Conservation (phyloP, 2,888 invertebrate species). For the Cheilosia impressa region DNA sequence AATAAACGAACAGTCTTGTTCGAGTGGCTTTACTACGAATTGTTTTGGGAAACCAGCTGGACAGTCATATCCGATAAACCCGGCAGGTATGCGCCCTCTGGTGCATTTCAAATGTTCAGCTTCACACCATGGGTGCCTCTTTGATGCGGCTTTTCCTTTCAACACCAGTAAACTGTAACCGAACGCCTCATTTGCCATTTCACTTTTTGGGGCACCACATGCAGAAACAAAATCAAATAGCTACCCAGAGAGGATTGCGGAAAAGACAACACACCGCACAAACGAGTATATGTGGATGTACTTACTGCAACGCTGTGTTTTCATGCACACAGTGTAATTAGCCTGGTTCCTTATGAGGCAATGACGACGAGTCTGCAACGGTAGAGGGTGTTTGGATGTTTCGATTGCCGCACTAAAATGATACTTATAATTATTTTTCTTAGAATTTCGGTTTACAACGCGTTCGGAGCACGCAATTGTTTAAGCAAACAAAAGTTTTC, state of each 20-base stretch:
- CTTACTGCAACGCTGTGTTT: neutral
- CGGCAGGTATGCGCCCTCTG: neutral
- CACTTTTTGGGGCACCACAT: slow-evolving; percentile 45
- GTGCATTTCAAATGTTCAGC: neutral
- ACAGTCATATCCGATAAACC: neutral
- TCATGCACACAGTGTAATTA: slow-evolving; percentile 59
- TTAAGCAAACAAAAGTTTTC: slow-evolving; percentile 46
- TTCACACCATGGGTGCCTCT: neutral
- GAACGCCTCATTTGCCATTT: slow-evolving; percentile 37
- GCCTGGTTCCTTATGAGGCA: slow-evolving; percentile 54
- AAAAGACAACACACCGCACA: slow-evolving; percentile 42
- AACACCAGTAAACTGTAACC: neutral
- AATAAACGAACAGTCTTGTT: neutral
- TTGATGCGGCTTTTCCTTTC: neutral
- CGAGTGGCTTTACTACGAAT: neutral
- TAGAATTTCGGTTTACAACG: slow-evolving; percentile 62
- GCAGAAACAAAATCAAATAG: slow-evolving; percentile 22
- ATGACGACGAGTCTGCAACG: neutral
- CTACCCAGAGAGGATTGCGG: slow-evolving; percentile 39
- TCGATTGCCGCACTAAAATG: slow-evolving; percentile 37
- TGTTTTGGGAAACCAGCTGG: neutral
- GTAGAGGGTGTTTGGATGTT: slow-evolving; percentile 17
- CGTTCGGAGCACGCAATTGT: slow-evolving; percentile 51
- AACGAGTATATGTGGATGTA: no score
- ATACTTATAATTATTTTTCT: slow-evolving; percentile 33